Evolutionary conservation across 2,797 vertebrate species (phyloP).

Genomic region (Tokudaia tokunoshimensis): DNA sequence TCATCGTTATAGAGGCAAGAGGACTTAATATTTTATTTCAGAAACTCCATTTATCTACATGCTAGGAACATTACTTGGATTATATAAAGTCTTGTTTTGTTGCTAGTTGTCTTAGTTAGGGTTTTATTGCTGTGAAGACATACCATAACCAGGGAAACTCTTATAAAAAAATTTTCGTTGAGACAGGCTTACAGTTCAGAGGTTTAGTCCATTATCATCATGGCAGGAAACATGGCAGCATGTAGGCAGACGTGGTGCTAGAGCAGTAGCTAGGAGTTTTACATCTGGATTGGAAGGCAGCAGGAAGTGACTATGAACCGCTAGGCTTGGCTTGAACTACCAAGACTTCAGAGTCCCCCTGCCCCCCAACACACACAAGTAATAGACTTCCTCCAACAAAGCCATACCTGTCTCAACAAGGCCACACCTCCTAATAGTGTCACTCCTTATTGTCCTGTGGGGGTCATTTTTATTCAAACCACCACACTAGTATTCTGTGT

Average conservation of each 20-base stretch:
- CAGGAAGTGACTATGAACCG: not conserved
- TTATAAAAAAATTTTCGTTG: not conserved
- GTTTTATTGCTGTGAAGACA: not conserved
- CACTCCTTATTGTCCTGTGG: not conserved
- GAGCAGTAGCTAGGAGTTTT: not conserved
- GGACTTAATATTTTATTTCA: slow-evolving; percentile 82
- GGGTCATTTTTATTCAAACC: not conserved
- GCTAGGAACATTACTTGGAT: not conserved
- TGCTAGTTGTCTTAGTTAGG: not conserved
- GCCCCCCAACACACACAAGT: not conserved
- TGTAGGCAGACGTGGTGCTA: not conserved
- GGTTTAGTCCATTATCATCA: not conserved
- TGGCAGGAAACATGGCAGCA: not conserved
- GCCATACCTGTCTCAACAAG: not conserved
- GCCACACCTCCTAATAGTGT: not conserved
- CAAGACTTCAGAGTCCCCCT: not conserved
- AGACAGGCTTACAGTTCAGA: not conserved
- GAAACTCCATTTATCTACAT: not conserved
- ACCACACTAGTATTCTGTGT: not conserved
- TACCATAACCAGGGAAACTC: not conserved
- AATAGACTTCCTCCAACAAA: not conserved
- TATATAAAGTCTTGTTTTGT: not conserved
- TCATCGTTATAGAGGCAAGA: not conserved
- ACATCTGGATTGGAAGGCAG: not conserved
- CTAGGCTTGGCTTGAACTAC: not conserved